Evolutionary conservation across 1,140 invertebrate species (phyloP).

Genomic region (Diorhabda sublineata): DNA sequence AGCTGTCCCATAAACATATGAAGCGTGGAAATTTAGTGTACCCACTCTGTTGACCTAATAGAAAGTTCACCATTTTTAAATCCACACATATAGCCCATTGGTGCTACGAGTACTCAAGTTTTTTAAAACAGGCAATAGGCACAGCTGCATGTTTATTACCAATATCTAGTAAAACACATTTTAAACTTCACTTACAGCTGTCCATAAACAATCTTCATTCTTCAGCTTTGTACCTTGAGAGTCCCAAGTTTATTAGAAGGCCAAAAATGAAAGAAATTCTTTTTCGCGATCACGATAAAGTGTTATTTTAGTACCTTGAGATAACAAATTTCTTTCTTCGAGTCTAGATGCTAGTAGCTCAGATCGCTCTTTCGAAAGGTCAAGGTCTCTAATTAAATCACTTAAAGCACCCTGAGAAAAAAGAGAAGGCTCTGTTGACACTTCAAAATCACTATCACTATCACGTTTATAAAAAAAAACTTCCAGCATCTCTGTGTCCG

Average conservation of each 20-base stretch:
- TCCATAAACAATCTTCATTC: background rate
- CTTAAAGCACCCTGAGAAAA: background rate
- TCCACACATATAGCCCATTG: too few relatives aligned
- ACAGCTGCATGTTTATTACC: constrained; percentile 3
- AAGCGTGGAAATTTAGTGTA: too few relatives aligned
- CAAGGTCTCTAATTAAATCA: background rate
- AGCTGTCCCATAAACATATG: too few relatives aligned
- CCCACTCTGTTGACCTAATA: too few relatives aligned
- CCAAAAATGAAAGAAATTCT: constrained; percentile 1
- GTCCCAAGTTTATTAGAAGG: too few relatives aligned
- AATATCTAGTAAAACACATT: constrained; percentile 5
- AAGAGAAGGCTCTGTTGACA: background rate
- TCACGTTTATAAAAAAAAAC: background rate
- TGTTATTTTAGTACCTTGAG: constrained; percentile 11
- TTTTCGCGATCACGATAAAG: constrained; percentile 8
- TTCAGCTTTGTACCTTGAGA: background rate
- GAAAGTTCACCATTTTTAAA: too few relatives aligned
- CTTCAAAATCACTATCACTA: background rate
- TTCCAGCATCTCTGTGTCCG: constrained; percentile 1
- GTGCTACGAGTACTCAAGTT: too few relatives aligned
- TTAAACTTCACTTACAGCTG: background rate
- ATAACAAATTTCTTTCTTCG: background rate
- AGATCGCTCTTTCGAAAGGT: background rate
- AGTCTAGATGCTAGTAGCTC: background rate
- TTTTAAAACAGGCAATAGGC: background rate